Percentiles rank a stretch among this genome's conserved stretches.
phyloP scores from a whole-genome alignment of 2,888 invertebrate genomes.

The Lasiommata megera region DNA sequence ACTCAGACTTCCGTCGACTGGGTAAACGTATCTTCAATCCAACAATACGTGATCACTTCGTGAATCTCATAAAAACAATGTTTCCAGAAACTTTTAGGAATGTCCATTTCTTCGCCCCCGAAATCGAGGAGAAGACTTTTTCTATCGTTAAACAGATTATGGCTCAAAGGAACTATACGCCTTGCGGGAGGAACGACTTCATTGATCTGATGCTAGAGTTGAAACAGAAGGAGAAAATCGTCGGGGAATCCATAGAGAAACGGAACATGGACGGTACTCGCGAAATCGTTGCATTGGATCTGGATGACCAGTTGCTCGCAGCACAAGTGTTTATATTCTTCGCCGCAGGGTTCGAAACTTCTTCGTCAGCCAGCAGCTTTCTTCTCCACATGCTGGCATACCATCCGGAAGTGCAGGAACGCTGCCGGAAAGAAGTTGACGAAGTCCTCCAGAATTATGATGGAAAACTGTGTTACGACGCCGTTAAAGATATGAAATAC shows the following conservation, averaged over 20 bases:
- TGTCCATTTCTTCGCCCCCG: conserved; percentile 31
- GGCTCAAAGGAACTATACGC: conserved; percentile 39
- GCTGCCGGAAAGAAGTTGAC: conserved; percentile 49
- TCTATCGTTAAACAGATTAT: conserved; percentile 38
- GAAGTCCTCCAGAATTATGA: conserved; percentile 38
- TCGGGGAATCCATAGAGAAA: conserved; percentile 39
- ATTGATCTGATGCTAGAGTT: conserved; percentile 49
- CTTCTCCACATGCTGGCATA: conserved; percentile 50
- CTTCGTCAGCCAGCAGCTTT: conserved; percentile 53
- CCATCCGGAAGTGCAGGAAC: conserved; percentile 48
- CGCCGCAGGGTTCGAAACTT: conserved; percentile 60
- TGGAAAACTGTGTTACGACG: conserved; percentile 43
- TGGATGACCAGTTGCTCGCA: conserved; percentile 43
- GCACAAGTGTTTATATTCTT: conserved; percentile 49
- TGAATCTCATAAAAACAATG: conserved; percentile 34
- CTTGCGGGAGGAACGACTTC: conserved; percentile 45
- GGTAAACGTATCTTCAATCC: conserved; percentile 31
- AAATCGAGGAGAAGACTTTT: conserved; percentile 37
- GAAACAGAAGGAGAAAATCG: conserved; percentile 42
- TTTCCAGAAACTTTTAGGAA: conserved; percentile 37
- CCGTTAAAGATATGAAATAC: conserved; percentile 48
- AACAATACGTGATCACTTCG: conserved; percentile 34
- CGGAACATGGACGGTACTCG: conserved; percentile 39
- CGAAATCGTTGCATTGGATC: conserved; percentile 38
- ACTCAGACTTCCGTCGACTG: conserved; percentile 40